phyloP scores from a whole-genome alignment of 2,797 vertebrate species.

The Chanos chanos region DNA sequence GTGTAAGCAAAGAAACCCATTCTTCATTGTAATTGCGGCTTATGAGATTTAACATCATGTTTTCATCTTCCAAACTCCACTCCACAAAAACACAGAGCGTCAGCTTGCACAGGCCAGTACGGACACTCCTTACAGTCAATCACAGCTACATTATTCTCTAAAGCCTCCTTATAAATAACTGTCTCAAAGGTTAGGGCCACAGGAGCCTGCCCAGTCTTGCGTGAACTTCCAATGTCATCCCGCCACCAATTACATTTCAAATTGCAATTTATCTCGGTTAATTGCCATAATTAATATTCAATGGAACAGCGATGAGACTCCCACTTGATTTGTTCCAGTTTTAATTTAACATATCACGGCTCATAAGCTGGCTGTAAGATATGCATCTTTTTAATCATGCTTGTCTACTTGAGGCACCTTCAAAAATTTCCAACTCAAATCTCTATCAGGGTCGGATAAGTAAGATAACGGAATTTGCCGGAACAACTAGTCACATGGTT shows the following conservation, averaged over 20 bases:
- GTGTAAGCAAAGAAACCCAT: background rate
- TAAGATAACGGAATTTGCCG: slow-evolving; percentile 1
- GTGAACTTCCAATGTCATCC: slow-evolving; percentile 75
- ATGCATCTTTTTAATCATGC: slow-evolving; percentile 52
- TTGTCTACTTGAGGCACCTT: slow-evolving; percentile 42
- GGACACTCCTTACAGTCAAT: no score
- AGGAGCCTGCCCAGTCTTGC: slow-evolving; percentile 53
- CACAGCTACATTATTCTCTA: slow-evolving; percentile 46
- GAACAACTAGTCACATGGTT: background rate
- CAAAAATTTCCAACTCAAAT: slow-evolving; percentile 34
- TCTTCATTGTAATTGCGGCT: background rate
- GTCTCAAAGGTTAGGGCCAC: slow-evolving; percentile 61
- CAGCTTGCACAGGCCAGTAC: background rate
- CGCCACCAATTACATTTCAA: slow-evolving; percentile 70
- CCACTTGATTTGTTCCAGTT: slow-evolving; percentile 72
- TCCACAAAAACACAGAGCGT: slow-evolving; percentile 38
- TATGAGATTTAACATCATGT: background rate
- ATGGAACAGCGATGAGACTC: slow-evolving; percentile 71
- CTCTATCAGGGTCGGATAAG: background rate
- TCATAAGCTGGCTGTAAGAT: slow-evolving; percentile 63
- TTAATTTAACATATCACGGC: slow-evolving; percentile 79
- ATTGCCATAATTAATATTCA: slow-evolving; percentile 79
- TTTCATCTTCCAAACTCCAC: background rate
- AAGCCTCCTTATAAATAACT: slow-evolving; percentile 57
- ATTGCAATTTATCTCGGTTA: slow-evolving; percentile 78